Evolutionary conservation across 2,888 invertebrate genomes (phyloP).

Genomic region (Chymomyza amoena): DNA sequence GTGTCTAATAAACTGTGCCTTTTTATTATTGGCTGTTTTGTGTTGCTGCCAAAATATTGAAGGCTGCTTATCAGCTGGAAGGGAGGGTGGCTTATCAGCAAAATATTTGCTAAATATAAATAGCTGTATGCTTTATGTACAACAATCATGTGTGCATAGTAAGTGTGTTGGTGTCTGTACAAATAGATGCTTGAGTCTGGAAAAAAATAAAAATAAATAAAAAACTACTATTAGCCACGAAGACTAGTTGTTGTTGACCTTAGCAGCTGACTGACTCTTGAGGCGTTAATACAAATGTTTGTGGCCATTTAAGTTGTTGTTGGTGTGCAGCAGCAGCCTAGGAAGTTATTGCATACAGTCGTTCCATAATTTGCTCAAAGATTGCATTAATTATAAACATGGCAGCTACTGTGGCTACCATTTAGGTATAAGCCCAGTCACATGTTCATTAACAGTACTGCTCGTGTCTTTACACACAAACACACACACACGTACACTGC

Average conservation of each 20-base stretch:
- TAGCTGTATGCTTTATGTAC: conserved; percentile 2
- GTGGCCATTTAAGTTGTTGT: conserved; percentile 8
- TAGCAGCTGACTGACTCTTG: conserved; percentile 38
- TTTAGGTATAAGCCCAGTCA: conserved; percentile 52
- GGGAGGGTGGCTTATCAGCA: conserved; percentile 22
- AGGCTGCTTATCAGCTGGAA: conserved; percentile 33
- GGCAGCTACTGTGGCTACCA: not conserved
- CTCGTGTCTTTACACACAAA: conserved; percentile 31
- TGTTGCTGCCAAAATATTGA: not conserved
- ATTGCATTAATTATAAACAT: conserved; percentile 41
- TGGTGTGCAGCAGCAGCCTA: conserved; percentile 9
- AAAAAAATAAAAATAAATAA: no score
- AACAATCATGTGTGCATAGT: no score
- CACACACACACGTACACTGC: conserved; percentile 17
- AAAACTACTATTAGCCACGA: not conserved
- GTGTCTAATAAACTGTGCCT: not conserved
- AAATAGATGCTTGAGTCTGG: not conserved
- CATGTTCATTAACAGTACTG: conserved; percentile 56
- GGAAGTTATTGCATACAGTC: conserved; percentile 51
- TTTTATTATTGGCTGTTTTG: not conserved
- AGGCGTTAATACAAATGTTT: conserved; percentile 34
- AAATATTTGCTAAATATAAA: conserved; percentile 42
- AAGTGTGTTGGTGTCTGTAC: not conserved
- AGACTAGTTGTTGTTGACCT: conserved; percentile 55
- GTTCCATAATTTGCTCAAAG: conserved; percentile 23